Conservation (phyloP, 2,888 invertebrate species). For the Ectemnius continuus region DNA sequence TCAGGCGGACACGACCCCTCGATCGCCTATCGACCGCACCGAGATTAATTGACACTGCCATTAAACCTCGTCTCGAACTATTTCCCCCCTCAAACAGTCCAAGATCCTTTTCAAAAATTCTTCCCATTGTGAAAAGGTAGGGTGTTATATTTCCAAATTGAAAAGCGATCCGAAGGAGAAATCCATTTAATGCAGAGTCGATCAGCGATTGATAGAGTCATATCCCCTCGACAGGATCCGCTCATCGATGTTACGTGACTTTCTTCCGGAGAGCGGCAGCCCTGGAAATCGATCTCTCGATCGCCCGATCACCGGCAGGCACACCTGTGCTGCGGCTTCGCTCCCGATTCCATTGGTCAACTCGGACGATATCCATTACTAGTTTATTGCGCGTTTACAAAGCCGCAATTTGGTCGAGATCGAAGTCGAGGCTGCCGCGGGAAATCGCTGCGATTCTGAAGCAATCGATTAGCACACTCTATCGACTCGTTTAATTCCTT, state of each 20-base stretch:
- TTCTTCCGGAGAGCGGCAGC: constrained; percentile 10
- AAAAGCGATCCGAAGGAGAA: too few relatives aligned
- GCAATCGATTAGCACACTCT: constrained; percentile 22
- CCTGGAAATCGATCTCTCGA: constrained; percentile 37
- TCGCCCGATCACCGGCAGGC: constrained; percentile 33
- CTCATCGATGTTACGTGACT: constrained; percentile 24
- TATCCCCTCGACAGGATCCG: too few relatives aligned
- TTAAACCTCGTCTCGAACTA: too few relatives aligned
- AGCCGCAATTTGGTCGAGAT: constrained; percentile 39
- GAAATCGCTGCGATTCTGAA: constrained; percentile 22
- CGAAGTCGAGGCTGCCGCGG: constrained; percentile 35
- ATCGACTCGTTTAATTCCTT: constrained; percentile 28
- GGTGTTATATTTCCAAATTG: too few relatives aligned
- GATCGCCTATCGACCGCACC: neutral
- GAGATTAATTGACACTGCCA: neutral
- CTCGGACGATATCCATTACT: constrained; percentile 37
- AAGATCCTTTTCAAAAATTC: too few relatives aligned
- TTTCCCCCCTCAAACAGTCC: too few relatives aligned
- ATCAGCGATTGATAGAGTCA: neutral
- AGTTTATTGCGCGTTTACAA: constrained; percentile 44
- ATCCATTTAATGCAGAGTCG: constrained; percentile 21
- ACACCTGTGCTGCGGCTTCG: constrained; percentile 48
- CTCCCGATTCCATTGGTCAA: constrained; percentile 39
- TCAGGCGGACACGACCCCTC: neutral
- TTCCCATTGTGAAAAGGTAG: too few relatives aligned